These are phyloP conservation scores for Ranitomeya imitator DNA, from an alignment of 2,113 vertebrate genomes.

Conservation along the genomic window DNA sequence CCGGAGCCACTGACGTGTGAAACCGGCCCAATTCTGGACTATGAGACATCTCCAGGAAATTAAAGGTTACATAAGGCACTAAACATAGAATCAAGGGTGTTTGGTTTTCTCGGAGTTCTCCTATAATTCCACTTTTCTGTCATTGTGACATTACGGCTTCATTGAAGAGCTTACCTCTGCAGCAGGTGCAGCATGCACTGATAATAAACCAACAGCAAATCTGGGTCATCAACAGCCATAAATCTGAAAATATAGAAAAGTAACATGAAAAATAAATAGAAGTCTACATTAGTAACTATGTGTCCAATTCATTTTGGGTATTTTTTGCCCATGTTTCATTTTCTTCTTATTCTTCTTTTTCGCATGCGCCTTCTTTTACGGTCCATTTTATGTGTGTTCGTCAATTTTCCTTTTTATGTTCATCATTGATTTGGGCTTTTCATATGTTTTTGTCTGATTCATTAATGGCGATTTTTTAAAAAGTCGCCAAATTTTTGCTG, in stretches of 20 bases:
- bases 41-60: not conserved
- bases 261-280: not conserved
- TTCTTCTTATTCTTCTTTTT: no score
- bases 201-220: slow-evolving; percentile 11
- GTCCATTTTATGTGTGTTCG: no score
- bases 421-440: no score
- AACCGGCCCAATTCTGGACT: not conserved
- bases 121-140: not conserved
- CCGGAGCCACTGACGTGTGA: no score
- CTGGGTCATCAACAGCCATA: slow-evolving; percentile 6
- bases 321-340: no score
- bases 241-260: slow-evolving; percentile 7
- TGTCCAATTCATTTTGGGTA: not conserved
- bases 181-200: not conserved
- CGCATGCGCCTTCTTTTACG: no score
- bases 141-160: not conserved
- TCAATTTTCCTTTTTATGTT: no score
- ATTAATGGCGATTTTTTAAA: no score
- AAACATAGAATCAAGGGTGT: not conserved
- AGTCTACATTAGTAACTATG: not conserved
- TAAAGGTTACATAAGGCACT: not conserved
- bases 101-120: not conserved
- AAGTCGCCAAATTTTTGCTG: no score
- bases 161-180: not conserved
- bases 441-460: no score